Base-by-base conservation (phyloP, 2,888 invertebrate genomes). In the Clunio marinus region DNA sequence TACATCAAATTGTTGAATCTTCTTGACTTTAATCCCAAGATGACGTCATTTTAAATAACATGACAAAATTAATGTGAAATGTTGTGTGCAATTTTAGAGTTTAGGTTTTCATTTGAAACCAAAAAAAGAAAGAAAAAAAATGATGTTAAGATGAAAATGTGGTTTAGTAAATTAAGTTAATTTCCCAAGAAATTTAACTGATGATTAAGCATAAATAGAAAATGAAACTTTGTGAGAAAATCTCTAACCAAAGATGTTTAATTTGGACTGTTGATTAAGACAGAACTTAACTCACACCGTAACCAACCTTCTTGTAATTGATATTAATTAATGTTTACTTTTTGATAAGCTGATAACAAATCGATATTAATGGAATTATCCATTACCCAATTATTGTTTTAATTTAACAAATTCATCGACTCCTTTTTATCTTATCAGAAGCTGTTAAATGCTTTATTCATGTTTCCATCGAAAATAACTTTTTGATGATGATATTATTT, bases 51-150 rank as follows among this genome's bases (percentile, higher is more conserved):
- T 32, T 32, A n/a, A n/a, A n/a, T n/a, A 32, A 32, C 4, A 32
- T 4, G 4, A 17, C 3, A 51, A 51, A 20, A 17, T 45, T 15
- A 5, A 51, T 8, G n/a, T 2, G 17, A 45, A 45, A 45, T 15
- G 8, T 10, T 63, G 62, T 63, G 62, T 41, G 62, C 62, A 62
- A 63, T 41, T 41, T 28, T 32, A 63, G 45, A 8, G 27, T 7
- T 59, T n/a, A 59, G 25, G 3, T 2, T 3, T 10, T 10, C 25
- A 7, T 57, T 57, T 32, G 35, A 35, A 24, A 32, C 59, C 59
- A 59, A 59, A 24, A 25, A 57, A n/a, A n/a, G n/a, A n/a, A n/a
- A n/a, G n/a, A n/a, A n/a, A n/a, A n/a, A n/a, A n/a, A n/a, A n/a
- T n/a, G n/a, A n/a, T n/a, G n/a, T n/a, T n/a, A n/a, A n/a, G n/a